Evolutionary conservation across 2,113 vertebrate species (phyloP).

Genomic region (Sarotherodon lohbergeri): DNA sequence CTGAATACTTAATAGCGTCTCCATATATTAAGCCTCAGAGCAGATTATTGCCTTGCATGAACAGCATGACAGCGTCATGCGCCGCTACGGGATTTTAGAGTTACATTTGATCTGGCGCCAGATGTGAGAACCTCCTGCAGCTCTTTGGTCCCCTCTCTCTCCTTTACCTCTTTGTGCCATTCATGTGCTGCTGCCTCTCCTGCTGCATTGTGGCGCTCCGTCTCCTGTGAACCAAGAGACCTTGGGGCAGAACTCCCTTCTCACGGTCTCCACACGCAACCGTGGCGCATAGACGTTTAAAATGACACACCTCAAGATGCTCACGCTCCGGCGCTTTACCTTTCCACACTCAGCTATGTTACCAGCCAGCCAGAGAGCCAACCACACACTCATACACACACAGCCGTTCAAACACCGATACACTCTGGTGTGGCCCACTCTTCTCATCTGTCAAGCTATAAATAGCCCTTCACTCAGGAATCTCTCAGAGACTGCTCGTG

Average conservation of each 20-base stretch:
- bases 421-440: constrained; percentile 41
- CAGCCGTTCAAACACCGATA: constrained; percentile 11
- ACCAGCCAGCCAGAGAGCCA: not conserved
- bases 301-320: not conserved
- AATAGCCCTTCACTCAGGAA: constrained; percentile 61
- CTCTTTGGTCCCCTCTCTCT: not conserved
- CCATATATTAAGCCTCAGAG: not conserved
- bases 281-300: not conserved
- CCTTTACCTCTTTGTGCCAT: not conserved
- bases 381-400: not conserved
- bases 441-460: constrained; percentile 55
- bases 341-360: not conserved
- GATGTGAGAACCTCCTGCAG: constrained; percentile 13
- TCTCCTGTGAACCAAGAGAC: constrained; percentile 14
- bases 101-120: constrained; percentile 23
- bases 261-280: not conserved
- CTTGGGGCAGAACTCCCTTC: constrained; percentile 14
- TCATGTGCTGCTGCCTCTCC: not conserved
- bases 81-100: not conserved
- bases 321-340: not conserved
- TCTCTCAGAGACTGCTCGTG: constrained; percentile 45
- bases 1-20: not conserved
- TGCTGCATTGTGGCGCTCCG: constrained; percentile 24
- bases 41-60: not conserved
- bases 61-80: not conserved